A percentile compares a stretch with the other conserved stretches of the same genome.
These are phyloP conservation scores for Trichomalopsis sarcophagae DNA, from an alignment of 1,140 invertebrate species.

Conservation along the genomic window DNA sequence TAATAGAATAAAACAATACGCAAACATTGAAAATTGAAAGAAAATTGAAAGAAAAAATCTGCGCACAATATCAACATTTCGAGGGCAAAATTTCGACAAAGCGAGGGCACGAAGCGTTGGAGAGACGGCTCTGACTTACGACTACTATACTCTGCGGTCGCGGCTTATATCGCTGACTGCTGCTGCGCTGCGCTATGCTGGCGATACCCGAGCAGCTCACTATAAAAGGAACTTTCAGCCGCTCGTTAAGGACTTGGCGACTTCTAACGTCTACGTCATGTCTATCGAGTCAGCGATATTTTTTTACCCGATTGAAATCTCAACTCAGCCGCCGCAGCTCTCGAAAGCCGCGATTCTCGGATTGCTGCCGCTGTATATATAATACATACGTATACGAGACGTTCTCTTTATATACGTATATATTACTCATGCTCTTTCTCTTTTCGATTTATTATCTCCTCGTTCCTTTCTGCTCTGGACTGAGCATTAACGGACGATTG, in stretches of 20 bases:
- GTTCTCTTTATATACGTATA: not conserved
- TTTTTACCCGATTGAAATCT: constrained; percentile 10
- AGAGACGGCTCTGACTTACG: constrained; percentile 2
- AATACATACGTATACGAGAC: too few relatives aligned
- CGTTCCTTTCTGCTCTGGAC: not conserved
- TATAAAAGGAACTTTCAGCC: constrained; percentile 17
- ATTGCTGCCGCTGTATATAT: not conserved
- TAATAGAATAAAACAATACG: too few relatives aligned
- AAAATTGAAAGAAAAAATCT: too few relatives aligned
- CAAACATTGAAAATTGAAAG: too few relatives aligned
- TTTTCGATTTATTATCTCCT: not conserved
- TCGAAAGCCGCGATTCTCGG: not conserved
- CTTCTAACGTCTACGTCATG: constrained; percentile 17
- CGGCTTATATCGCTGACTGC: too few relatives aligned
- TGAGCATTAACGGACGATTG: not conserved
- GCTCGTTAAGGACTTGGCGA: constrained; percentile 22
- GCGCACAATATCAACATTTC: not conserved
- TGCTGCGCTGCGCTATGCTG: not conserved
- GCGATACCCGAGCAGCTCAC: not conserved
- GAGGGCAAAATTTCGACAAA: not conserved
- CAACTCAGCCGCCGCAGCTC: not conserved
- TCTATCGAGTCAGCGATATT: constrained; percentile 13
- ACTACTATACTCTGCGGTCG: not conserved
- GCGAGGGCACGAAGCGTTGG: not conserved
- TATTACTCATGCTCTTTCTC: not conserved